Percentiles rank a stretch among this genome's conserved stretches.
Evolutionary conservation across 2,113 vertebrate species (phyloP).

Genomic region (Acrocephalus arundinaceus): DNA sequence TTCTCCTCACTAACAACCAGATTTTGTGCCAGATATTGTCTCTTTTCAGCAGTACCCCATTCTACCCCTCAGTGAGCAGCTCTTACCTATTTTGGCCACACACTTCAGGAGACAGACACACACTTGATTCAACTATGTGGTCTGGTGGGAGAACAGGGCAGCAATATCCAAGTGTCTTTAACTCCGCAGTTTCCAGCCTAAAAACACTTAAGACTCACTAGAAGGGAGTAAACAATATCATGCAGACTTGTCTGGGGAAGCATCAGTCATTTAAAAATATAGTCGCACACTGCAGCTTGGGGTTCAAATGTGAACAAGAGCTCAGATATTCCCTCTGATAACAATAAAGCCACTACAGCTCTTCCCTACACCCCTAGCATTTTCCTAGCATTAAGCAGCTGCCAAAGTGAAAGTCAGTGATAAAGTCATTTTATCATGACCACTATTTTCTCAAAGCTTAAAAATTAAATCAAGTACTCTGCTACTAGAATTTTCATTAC

Average conservation of each 20-base stretch:
- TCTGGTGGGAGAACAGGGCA: background rate
- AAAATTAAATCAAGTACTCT: conserved; percentile 19
- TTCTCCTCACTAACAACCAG: background rate
- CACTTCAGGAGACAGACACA: background rate
- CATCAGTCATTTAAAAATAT: background rate
- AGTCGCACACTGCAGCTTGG: background rate
- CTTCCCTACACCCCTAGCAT: background rate
- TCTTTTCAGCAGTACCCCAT: background rate
- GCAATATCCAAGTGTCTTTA: background rate
- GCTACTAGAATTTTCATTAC: conserved; percentile 22
- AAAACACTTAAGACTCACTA: background rate
- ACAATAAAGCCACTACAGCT: background rate
- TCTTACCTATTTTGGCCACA: background rate
- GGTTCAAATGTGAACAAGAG: background rate
- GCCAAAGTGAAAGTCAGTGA: background rate
- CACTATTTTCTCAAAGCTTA: conserved; percentile 18
- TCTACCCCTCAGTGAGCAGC: background rate
- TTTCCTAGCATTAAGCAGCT: background rate
- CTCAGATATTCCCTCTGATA: background rate
- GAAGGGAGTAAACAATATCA: background rate
- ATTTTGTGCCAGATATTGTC: background rate
- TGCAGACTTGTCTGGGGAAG: background rate
- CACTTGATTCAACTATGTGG: background rate
- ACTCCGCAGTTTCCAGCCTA: background rate
- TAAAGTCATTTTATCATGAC: background rate